Base-by-base conservation (phyloP, 1,140 invertebrate genomes). In the Aphaenogaster floridana region DNA sequence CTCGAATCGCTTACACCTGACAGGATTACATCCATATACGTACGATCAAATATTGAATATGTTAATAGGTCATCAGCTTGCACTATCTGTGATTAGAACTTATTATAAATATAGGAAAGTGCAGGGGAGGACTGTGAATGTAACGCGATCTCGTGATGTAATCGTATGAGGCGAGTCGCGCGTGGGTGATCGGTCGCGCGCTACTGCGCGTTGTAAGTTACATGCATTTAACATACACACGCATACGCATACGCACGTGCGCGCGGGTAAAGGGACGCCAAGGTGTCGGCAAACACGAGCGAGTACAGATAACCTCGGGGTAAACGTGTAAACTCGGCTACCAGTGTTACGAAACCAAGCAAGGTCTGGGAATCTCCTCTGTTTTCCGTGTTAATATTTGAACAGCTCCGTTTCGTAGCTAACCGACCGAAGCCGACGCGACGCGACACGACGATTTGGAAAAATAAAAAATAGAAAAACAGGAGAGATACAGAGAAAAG, bases 341-440 rank as follows among this genome's bases (percentile, higher is more conserved):
- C 93, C 87, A 91, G 93, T 94, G 80, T 94, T 94, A 94, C 92
- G 91, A 94, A 92, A 94, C 88, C 86, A 91, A 87, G 89, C 90
- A 86, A 88, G 79, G 86, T 89, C 89, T 91, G 87, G 87, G 86
- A 90, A 92, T 90, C 90, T 91, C 76, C 87, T 89, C 87, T 94
- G 89, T 94, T 94, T 94, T 89, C 91, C 86, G 15, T 90, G 93
- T 93, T 94, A 94, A 94, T 94, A 94, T 94, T 94, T 94, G 93
- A 94, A 93, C 89, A 93, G 89, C 76, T 72, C 71, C 48, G 83
- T 90, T 89, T 86, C 87, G 89, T 68, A 78, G 74, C 39, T 52
- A 88, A 28, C 59, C 79, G 59, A 28, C 42, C 79, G 79, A 52
- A 77, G 71, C 76, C 45, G 54, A n/a, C 77, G 63, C 84, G 57